These are phyloP conservation scores for Apteryx owenii DNA, from an alignment of 2,113 vertebrate genomes.

Conservation along the genomic window DNA sequence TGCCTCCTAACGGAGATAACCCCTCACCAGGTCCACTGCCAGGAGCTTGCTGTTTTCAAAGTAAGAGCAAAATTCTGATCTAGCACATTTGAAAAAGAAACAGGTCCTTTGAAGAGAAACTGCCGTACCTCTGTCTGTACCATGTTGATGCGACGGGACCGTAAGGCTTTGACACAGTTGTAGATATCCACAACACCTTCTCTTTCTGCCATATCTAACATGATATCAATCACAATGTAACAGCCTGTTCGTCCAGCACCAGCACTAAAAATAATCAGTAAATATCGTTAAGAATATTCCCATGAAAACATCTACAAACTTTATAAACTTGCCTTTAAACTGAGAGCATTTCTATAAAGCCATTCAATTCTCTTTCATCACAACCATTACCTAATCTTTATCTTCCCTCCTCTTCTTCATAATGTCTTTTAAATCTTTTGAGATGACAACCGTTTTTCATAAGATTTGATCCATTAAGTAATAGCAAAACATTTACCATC, in stretches of 20 bases:
- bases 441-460: not conserved
- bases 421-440: not conserved
- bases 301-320: not conserved
- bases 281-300: not conserved
- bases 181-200: slow-evolving; percentile 99
- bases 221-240: slow-evolving; percentile 99
- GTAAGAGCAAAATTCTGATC: not conserved
- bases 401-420: not conserved
- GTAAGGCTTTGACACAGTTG: slow-evolving; percentile 97
- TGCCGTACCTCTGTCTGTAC: slow-evolving; percentile 95
- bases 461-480: not conserved
- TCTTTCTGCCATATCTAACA: slow-evolving; percentile 98
- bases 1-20: not conserved
- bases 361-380: not conserved
- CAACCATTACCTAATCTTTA: not conserved
- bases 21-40: too few species aligned
- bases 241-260: slow-evolving; percentile 97
- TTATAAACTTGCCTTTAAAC: not conserved
- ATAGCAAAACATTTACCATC: not conserved
- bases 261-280: slow-evolving; percentile 79
- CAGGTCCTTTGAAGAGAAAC: not conserved
- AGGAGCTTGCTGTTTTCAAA: not conserved
- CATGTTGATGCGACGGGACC: slow-evolving; percentile 98
- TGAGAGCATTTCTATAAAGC: not conserved
- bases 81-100: not conserved